phyloP scores from a whole-genome alignment of 2,888 invertebrate species.

The Epicampocera succincta region DNA sequence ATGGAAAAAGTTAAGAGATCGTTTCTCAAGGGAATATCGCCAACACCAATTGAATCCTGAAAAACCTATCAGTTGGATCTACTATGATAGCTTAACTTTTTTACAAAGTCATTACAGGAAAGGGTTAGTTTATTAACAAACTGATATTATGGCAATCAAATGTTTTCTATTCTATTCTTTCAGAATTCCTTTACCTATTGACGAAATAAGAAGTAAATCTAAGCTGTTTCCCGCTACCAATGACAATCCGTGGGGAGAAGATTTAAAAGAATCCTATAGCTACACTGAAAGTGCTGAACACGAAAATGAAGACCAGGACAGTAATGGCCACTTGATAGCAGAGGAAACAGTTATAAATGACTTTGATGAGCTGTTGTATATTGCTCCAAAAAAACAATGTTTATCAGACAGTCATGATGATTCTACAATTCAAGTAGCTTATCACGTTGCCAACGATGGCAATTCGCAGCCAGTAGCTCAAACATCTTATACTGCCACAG shows the following conservation, averaged over 20 bases:
- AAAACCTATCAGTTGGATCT: conserved; percentile 75
- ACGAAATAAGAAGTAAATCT: conserved; percentile 57
- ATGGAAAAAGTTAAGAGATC: conserved; percentile 77
- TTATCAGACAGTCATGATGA: conserved; percentile 10
- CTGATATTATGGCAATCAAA: not conserved
- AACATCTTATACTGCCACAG: conserved; percentile 19
- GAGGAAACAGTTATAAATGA: conserved; percentile 66
- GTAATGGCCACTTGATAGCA: conserved; percentile 71
- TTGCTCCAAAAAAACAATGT: conserved; percentile 56
- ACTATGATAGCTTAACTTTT: conserved; percentile 76
- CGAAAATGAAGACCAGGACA: conserved; percentile 50
- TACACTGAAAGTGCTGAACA: conserved; percentile 65
- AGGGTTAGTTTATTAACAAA: conserved; percentile 69
- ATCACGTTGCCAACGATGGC: conserved; percentile 50
- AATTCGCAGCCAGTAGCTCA: not conserved
- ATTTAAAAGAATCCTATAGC: conserved; percentile 72
- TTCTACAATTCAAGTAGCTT: conserved; percentile 47
- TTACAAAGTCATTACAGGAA: conserved; percentile 76
- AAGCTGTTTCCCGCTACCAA: conserved; percentile 45
- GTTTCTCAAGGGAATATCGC: conserved; percentile 77
- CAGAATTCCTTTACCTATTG: conserved; percentile 68
- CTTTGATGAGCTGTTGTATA: conserved; percentile 62
- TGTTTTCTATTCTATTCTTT: conserved; percentile 1
- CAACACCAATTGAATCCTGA: conserved; percentile 73
- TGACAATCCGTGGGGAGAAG: conserved; percentile 76